Evolutionary conservation across 2,113 vertebrate genomes (phyloP).

Genomic region (Aldabrachelys gigantea): DNA sequence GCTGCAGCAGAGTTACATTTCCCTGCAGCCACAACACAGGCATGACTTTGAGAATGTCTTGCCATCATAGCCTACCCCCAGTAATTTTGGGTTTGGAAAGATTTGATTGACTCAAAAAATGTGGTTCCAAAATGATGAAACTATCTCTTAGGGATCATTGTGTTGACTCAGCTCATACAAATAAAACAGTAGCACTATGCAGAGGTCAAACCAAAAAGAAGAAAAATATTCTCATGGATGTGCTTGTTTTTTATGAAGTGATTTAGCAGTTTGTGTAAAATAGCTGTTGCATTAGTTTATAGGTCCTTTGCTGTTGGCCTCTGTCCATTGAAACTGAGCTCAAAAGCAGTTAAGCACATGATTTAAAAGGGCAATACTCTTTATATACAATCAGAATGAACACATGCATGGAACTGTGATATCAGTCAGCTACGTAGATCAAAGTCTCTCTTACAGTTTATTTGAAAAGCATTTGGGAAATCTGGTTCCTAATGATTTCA

Average conservation of each 20-base stretch:
- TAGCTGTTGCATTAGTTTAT: not conserved
- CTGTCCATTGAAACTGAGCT: not conserved
- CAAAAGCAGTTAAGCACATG: not conserved
- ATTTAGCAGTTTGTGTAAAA: not conserved
- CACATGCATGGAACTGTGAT: not conserved
- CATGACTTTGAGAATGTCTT: fast-evolving
- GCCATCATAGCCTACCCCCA: not conserved
- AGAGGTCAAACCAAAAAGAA: not conserved
- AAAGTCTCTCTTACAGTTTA: constrained; percentile 66
- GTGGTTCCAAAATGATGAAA: not conserved
- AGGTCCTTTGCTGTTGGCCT: not conserved
- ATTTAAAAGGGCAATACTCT: not conserved
- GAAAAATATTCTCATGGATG: not conserved
- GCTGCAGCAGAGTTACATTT: not conserved
- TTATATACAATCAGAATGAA: not conserved
- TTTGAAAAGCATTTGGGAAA: constrained; percentile 69
- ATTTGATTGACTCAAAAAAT: not conserved
- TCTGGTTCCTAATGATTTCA: constrained; percentile 68
- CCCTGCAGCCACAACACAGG: fast-evolving
- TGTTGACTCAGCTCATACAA: not conserved
- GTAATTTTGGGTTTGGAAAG: not conserved
- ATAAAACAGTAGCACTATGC: not conserved
- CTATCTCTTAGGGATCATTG: not conserved
- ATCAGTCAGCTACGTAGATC: constrained; percentile 56
- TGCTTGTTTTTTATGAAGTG: not conserved